These are phyloP conservation scores for Palythoa grandiflora DNA, from an alignment of 92 coral and sea anemone genomes.

Conservation along the genomic window DNA sequence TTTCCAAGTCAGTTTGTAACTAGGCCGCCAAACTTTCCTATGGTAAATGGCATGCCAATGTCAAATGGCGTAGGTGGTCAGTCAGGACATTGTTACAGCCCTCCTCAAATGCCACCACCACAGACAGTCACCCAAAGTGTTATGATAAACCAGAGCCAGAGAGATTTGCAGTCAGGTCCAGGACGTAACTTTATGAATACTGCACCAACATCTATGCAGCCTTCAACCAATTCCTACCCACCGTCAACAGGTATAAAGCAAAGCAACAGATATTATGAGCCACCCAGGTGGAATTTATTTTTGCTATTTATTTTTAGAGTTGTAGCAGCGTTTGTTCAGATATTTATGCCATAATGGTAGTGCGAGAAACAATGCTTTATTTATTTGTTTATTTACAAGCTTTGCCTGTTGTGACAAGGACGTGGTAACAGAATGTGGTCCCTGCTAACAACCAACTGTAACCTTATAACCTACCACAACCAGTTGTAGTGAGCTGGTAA, in stretches of 20 bases:
- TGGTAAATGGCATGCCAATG: neutral
- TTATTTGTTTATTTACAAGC: too few relatives aligned
- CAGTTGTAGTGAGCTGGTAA: too few relatives aligned
- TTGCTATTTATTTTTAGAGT: neutral
- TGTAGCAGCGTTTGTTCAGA: neutral
- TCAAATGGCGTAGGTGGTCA: neutral
- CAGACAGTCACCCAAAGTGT: neutral
- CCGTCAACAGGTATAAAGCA: conserved; percentile 12
- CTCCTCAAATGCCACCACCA: neutral
- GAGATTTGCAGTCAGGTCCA: conserved; percentile 15
- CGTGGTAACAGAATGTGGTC: too few relatives aligned
- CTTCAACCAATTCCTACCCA: neutral
- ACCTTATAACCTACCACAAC: too few relatives aligned
- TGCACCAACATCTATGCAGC: neutral
- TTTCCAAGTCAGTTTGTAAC: neutral
- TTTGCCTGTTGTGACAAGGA: too few relatives aligned
- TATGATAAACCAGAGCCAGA: neutral
- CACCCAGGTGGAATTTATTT: neutral
- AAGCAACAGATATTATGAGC: too few relatives aligned
- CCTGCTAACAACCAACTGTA: too few relatives aligned
- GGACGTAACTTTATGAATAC: conserved; percentile 8
- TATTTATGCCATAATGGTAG: too few relatives aligned
- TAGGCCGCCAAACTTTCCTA: neutral
- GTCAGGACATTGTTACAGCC: neutral
- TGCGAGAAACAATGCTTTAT: too few relatives aligned